A percentile compares a stretch with the other conserved stretches of the same genome.
These are phyloP conservation scores for Notarius lentiginosus DNA, from an alignment of 2,113 vertebrate genomes.

Conservation along the genomic window DNA sequence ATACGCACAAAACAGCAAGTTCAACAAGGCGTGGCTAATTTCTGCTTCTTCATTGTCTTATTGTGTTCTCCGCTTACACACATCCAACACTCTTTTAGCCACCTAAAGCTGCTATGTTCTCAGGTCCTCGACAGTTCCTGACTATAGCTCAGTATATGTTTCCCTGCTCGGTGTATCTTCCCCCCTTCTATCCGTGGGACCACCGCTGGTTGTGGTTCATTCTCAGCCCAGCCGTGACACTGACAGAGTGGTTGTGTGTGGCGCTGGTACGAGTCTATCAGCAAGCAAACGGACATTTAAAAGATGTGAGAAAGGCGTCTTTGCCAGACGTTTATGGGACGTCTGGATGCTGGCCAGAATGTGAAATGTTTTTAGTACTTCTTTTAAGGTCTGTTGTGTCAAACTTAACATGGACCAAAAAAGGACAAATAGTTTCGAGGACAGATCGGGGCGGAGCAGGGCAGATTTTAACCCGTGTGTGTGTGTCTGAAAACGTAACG, in stretches of 20 bases:
- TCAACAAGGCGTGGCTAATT: too few relatives aligned
- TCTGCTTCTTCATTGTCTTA: neutral
- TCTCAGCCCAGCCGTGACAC: conserved; percentile 10
- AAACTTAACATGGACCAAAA: conserved; percentile 35
- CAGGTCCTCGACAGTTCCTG: neutral
- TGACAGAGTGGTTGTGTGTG: conserved; percentile 18
- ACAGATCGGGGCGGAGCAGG: neutral
- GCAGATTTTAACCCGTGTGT: neutral
- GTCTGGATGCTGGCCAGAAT: conserved; percentile 18
- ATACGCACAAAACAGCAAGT: too few relatives aligned
- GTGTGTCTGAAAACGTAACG: neutral
- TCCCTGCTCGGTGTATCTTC: neutral
- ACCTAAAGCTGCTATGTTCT: neutral
- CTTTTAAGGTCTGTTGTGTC: conserved; percentile 23
- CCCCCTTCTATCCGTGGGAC: neutral
- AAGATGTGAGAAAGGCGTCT: conserved; percentile 28
- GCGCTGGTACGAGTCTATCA: conserved; percentile 10
- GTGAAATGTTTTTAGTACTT: conserved; percentile 28
- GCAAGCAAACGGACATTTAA: neutral
- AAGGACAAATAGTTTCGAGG: conserved; percentile 18
- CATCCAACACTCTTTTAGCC: neutral
- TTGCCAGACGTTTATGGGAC: conserved; percentile 31
- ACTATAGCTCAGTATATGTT: neutral
- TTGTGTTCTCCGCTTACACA: neutral
- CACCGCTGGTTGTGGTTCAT: neutral